Evolutionary conservation across 1,140 invertebrate genomes (phyloP).

Genomic region (Littorina saxatilis): DNA sequence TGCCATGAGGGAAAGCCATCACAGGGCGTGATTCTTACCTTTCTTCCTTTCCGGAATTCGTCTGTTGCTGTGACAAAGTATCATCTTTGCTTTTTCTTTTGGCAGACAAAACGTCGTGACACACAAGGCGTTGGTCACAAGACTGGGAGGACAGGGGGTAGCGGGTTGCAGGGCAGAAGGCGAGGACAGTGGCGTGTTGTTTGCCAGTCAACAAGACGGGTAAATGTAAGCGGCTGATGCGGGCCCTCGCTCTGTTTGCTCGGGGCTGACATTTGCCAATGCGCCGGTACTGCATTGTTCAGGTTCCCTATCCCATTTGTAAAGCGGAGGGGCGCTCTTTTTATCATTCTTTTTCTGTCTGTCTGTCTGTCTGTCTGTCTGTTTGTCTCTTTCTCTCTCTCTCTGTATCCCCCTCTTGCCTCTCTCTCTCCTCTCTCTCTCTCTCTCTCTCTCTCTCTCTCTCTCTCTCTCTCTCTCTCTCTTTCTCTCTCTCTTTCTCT

Average conservation of each 20-base stretch:
- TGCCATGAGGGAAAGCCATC: too few relatives aligned
- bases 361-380: too few relatives aligned
- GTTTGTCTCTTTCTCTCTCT: too few relatives aligned
- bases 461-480: not conserved
- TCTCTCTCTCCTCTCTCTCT: not conserved
- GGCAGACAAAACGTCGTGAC: too few relatives aligned
- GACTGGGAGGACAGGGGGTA: too few relatives aligned
- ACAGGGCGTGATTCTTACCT: too few relatives aligned
- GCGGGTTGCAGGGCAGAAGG: not conserved
- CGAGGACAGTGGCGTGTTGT: slow-evolving; percentile 14
- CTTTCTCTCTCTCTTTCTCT: not conserved
- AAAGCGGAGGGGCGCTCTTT: too few relatives aligned
- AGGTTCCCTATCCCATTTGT: not conserved
- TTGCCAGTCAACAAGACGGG: slow-evolving; percentile 21
- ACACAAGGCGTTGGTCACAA: too few relatives aligned
- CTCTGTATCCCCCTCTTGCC: too few relatives aligned
- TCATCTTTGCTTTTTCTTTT: too few relatives aligned
- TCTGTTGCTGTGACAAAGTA: too few relatives aligned
- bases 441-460: not conserved
- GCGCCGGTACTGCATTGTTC: slow-evolving; percentile 6
- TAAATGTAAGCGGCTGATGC: slow-evolving; percentile 14
- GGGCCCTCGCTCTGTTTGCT: slow-evolving; percentile 11
- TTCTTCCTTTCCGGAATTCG: too few relatives aligned
- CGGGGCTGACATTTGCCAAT: slow-evolving; percentile 18
- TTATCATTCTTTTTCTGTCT: not conserved